Conservation (phyloP, 2,113 vertebrate species). For the Ceratotherium simum region DNA sequence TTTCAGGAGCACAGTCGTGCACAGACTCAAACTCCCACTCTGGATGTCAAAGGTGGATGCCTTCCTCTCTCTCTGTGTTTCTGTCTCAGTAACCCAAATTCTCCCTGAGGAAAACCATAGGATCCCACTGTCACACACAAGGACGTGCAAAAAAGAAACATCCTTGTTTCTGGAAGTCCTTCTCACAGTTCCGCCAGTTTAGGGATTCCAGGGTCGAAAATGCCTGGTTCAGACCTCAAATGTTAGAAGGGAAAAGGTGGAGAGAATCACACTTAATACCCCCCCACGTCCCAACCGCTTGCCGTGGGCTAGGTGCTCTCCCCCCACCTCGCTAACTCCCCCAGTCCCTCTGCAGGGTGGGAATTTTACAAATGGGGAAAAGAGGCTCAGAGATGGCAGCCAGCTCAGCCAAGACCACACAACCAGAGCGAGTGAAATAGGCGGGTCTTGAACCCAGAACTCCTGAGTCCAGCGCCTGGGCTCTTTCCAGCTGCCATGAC, state of each 20-base stretch:
- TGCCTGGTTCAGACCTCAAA: background rate
- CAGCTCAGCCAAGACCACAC: background rate
- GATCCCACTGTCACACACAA: background rate
- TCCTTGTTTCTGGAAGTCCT: background rate
- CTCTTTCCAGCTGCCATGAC: background rate
- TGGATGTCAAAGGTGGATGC: background rate
- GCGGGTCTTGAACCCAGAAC: background rate
- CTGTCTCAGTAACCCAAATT: background rate
- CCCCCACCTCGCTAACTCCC: too few relatives aligned
- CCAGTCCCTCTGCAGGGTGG: background rate
- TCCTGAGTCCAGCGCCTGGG: background rate
- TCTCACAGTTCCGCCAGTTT: fast-evolving
- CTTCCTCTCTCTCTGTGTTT: background rate
- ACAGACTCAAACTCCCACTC: background rate
- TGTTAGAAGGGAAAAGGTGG: background rate
- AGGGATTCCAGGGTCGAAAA: background rate
- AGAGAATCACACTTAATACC: background rate
- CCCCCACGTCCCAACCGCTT: too few relatives aligned
- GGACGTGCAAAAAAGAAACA: background rate
- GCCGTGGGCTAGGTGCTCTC: background rate
- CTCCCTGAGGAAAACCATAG: background rate
- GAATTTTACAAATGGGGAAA: background rate
- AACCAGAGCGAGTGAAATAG: background rate
- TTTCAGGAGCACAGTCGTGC: background rate
- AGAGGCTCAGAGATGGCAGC: background rate